phyloP scores from a whole-genome alignment of 2,888 invertebrate genomes.

The Eutolmus rufibarbis region DNA sequence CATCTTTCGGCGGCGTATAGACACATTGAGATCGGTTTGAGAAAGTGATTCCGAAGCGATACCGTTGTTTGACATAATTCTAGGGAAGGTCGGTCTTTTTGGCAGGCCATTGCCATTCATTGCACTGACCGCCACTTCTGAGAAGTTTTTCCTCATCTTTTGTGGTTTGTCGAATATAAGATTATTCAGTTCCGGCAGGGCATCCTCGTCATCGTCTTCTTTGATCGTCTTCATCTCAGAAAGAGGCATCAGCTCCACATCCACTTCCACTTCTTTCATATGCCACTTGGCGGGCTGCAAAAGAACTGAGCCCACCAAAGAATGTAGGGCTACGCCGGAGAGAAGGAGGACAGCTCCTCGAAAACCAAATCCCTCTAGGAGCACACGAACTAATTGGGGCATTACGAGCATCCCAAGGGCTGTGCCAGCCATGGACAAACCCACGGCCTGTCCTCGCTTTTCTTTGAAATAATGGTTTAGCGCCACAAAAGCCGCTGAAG shows the following conservation, averaged over 20 bases:
- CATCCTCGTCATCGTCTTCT: conserved; percentile 70
- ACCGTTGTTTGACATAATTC: conserved; percentile 61
- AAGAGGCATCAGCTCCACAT: conserved; percentile 59
- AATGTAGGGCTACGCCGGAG: conserved; percentile 73
- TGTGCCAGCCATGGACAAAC: conserved; percentile 80
- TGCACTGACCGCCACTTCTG: conserved; percentile 61
- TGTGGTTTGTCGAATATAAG: conserved; percentile 58
- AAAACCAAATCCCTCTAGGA: conserved; percentile 71
- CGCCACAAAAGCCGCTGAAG: conserved; percentile 80
- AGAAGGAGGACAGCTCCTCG: conserved; percentile 74
- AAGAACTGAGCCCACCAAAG: conserved; percentile 72
- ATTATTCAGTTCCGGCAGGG: conserved; percentile 61
- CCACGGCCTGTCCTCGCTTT: conserved; percentile 80
- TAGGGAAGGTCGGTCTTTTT: conserved; percentile 61
- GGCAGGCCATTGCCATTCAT: conserved; percentile 58
- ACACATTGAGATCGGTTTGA: conserved; percentile 65
- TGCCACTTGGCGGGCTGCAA: conserved; percentile 78
- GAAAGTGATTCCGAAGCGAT: conserved; percentile 58
- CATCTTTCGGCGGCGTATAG: conserved; percentile 67
- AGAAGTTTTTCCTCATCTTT: conserved; percentile 61
- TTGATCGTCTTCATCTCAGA: conserved; percentile 73
- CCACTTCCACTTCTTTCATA: conserved; percentile 64
- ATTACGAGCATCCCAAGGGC: conserved; percentile 81
- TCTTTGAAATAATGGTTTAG: conserved; percentile 79
- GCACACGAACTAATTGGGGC: conserved; percentile 75